phyloP scores from a whole-genome alignment of 92 coral and sea anemone genomes.

The Heteractis magnifica region DNA sequence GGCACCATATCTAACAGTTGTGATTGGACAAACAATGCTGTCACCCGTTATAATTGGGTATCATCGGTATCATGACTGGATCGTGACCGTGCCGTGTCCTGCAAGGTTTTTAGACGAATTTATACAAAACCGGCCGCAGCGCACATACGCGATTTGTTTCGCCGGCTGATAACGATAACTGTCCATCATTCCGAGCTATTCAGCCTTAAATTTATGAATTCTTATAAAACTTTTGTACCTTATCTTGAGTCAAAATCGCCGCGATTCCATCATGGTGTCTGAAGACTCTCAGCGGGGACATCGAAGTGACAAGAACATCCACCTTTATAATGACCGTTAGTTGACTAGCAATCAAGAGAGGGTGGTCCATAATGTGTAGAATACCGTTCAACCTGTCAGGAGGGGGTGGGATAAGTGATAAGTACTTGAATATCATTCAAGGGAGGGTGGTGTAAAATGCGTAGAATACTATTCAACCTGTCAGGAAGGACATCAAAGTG shows the following conservation, averaged over 20 bases:
- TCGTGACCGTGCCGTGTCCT: too few species aligned
- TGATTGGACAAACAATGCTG: too few species aligned
- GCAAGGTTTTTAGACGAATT: too few species aligned
- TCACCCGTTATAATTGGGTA: too few species aligned
- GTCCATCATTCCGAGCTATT: background rate
- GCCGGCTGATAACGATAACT: background rate
- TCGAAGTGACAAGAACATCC: slow-evolving; percentile 49
- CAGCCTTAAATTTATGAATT: too few species aligned
- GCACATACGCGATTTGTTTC: background rate
- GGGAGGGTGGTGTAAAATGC: slow-evolving; percentile 14
- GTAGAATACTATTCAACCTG: slow-evolving; percentile 15
- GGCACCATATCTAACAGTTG: too few species aligned
- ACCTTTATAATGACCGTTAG: slow-evolving; percentile 42
- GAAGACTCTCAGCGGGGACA: slow-evolving; percentile 53
- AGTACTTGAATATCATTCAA: slow-evolving; percentile 20
- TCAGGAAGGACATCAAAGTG: background rate
- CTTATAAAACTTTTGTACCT: slow-evolving; percentile 13
- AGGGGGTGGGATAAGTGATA: background rate
- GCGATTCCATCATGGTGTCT: slow-evolving; percentile 46
- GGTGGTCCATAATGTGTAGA: slow-evolving; percentile 21
- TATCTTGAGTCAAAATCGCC: background rate
- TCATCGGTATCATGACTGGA: too few species aligned
- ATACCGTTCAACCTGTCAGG: slow-evolving; percentile 10
- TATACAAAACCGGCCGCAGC: too few species aligned
- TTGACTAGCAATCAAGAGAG: slow-evolving; percentile 25